These are phyloP conservation scores for Dascyllus trimaculatus DNA, from an alignment of 2,113 vertebrate genomes.

Conservation along the genomic window DNA sequence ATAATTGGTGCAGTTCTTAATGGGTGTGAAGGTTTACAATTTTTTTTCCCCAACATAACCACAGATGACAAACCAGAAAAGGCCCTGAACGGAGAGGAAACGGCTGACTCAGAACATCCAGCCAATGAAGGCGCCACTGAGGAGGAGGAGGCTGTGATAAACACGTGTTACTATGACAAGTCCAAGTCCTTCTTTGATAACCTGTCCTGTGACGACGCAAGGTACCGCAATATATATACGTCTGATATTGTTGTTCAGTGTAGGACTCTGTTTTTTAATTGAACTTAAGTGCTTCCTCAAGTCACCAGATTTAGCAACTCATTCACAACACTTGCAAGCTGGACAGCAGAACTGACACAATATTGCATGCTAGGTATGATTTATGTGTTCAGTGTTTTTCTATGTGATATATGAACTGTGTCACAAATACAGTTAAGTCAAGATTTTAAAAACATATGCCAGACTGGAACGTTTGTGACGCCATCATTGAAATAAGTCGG, in stretches of 20 bases:
- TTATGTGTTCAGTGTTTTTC: too few species aligned
- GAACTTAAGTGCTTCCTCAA: too few species aligned
- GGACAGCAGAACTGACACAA: too few species aligned
- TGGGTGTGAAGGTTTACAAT: background rate
- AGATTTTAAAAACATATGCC: too few species aligned
- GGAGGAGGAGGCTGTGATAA: conserved; percentile 91
- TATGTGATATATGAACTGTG: too few species aligned
- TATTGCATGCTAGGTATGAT: too few species aligned
- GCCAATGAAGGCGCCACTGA: conserved; percentile 87
- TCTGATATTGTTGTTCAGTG: background rate
- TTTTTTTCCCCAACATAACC: background rate
- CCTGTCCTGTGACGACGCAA: conserved; percentile 94
- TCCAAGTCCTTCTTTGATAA: conserved; percentile 99
- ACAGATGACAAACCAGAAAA: conserved; percentile 96
- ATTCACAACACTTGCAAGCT: too few species aligned
- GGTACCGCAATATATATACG: conserved; percentile 77
- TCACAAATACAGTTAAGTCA: too few species aligned
- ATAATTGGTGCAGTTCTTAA: background rate
- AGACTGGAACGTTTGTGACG: too few species aligned
- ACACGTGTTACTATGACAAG: conserved; percentile 97
- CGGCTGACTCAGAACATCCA: conserved; percentile 88
- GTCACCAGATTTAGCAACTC: too few species aligned
- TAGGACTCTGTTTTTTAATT: background rate
- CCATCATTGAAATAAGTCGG: too few species aligned
- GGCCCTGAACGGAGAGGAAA: conserved; percentile 92